phyloP scores from a whole-genome alignment of 2,113 vertebrate genomes.

The Cricetomys ansorgei region DNA sequence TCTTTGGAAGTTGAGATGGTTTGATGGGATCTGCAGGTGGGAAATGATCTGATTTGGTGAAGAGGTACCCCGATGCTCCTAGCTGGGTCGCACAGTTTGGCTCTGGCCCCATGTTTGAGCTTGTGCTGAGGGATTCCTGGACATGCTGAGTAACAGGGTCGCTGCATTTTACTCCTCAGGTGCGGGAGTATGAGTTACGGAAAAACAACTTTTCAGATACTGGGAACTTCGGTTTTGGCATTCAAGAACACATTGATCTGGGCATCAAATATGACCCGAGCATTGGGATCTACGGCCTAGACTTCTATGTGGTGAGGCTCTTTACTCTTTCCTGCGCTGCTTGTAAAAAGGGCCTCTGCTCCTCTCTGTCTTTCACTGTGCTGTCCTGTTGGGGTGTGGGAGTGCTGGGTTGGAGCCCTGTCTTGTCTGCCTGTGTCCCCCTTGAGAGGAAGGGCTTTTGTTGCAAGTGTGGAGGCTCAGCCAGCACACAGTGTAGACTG shows the following conservation, averaged over 20 bases:
- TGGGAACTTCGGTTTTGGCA: constrained; percentile 99
- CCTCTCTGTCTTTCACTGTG: neutral
- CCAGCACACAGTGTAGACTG: neutral
- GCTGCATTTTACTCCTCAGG: constrained; percentile 85
- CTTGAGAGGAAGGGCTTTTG: neutral
- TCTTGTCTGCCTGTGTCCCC: constrained; percentile 25
- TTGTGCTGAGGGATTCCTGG: neutral
- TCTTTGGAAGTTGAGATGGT: neutral
- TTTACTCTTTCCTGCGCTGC: neutral
- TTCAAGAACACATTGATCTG: constrained; percentile 99
- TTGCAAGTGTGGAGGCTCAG: neutral
- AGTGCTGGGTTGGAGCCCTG: neutral
- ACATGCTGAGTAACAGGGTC: neutral
- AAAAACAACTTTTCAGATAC: constrained; percentile 99
- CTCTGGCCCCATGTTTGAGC: neutral
- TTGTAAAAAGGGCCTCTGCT: neutral
- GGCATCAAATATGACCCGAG: constrained; percentile 99
- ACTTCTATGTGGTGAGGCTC: constrained; percentile 97
- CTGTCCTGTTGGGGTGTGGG: neutral
- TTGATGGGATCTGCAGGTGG: neutral
- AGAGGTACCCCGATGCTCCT: neutral
- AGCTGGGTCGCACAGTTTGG: neutral
- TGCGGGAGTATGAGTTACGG: constrained; percentile 97
- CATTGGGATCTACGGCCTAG: constrained; percentile 99
- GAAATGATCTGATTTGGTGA: neutral